Base-by-base conservation (phyloP, 2,797 vertebrate genomes). In the Huso huso region DNA sequence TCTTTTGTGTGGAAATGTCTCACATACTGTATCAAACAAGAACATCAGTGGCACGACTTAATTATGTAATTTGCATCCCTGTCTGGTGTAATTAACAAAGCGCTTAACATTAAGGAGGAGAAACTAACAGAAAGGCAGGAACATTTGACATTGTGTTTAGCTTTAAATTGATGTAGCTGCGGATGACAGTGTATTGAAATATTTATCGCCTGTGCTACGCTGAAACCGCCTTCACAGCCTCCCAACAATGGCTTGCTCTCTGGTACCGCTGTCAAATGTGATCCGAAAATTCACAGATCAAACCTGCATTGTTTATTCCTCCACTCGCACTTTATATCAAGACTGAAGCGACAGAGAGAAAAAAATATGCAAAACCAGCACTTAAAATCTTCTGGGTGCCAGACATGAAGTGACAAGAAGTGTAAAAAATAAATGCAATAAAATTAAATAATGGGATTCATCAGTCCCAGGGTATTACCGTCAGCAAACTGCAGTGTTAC, bases 151-250 rank as follows among this genome's bases (percentile, higher is more conserved):
- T 37, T 37, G 23, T 37, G 23, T 37, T 37, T 37, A 3, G 23
- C 23, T 37, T 37, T 37, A 37, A 37, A 37, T 37, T 37, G 23
- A 37, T 2, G 23, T 37, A 12, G 51, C 64, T 13, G 18, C 6
- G 51, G 51, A 51, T 55, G 53, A 57, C 13, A 65, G 8, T 53
- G 7, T 23, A n/a, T 48, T 58, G 11, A 65, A 65, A 65, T 65
- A 65, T 65, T 58, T 57, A 65, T 48, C 64, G n/a, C 51, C 23
- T 11, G 23, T 7, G 11, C 51, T 37, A 37, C 12, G 51, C 37
- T 6, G 10, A 37, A 11, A 23, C 15, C 48, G 18, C 6, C 64
- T 11, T 10, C 9, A 12, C 53, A 53, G 15, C 23, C 64, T 58
- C 23, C 53, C 37, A 7, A 57, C 52, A 65, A 51, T 10, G 23